Base-by-base conservation (phyloP, 64 coral and sea anemone species). In the Dendrophyllia cribrosa region DNA sequence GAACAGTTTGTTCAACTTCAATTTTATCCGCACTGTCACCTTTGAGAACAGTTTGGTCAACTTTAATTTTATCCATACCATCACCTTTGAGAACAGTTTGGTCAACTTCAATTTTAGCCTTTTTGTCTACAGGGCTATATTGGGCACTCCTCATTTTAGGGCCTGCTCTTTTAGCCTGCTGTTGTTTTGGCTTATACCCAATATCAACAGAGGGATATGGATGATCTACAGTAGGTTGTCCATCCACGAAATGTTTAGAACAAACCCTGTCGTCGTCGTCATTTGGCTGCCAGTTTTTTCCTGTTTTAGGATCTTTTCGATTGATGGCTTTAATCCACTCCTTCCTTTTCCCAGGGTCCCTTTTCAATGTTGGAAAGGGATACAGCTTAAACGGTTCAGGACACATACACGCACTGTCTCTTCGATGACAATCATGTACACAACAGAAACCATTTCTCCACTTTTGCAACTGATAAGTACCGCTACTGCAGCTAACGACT, bases 221-320 rank as follows among this genome's bases (percentile, higher is more conserved):
- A 48, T 85, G 82, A 85, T 61, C 59, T 66, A 66, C 16, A 23
- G 82, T 85, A 66, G 85, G 49, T 87, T 74, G 12, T 66, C 88
- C 72, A 63, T 89, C 72, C 56, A 79, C 75, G 25, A 89, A 89
- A 69, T 89, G 88, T 51, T 66, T 63, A 15, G 88, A 66, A 89
- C 88, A 89, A 19, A 90, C 75, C 68, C 76, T 79, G n/a, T n/a
- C n/a, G 48, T 74, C 26, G 66, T 81, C 88, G 23, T 50, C 61
- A 61, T 65, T 90, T 80, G 76, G 76, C 75, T 81, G 19, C 76
- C 88, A 79, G 63, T 78, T 79, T 77, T 95, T 92, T 60, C 47
- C 89, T 65, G 15, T 87, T 71, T 92, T 92, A 72, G 5, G 19
- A 86, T 96, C 56, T 91, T 96, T 96, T 74, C 76, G 76, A 77